Evolutionary conservation across 1,140 invertebrate genomes (phyloP).

Genomic region (Drosophila subobscura): DNA sequence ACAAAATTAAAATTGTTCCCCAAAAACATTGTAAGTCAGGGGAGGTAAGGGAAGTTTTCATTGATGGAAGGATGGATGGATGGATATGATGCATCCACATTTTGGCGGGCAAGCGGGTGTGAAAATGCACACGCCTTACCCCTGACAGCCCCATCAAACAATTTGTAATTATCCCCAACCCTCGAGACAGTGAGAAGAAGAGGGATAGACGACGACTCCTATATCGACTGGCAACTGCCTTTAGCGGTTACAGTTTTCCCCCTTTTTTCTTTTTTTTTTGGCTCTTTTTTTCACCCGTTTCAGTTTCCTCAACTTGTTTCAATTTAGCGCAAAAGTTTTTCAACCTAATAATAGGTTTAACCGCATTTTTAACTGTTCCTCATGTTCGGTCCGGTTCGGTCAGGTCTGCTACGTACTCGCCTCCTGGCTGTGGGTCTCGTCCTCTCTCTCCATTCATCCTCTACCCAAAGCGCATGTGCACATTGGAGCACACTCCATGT

Average conservation of each 20-base stretch:
- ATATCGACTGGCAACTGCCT: constrained; percentile 44
- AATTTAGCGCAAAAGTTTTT: constrained; percentile 73
- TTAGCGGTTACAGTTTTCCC: constrained; percentile 62
- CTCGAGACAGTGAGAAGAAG: constrained; percentile 29
- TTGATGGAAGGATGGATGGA: constrained; percentile 13
- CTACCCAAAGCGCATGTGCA: constrained; percentile 57
- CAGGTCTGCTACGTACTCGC: not conserved
- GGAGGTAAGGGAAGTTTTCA: constrained; percentile 37
- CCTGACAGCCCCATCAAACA: constrained; percentile 18
- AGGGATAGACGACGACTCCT: constrained; percentile 42
- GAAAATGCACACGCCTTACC: constrained; percentile 72
- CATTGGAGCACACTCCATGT: constrained; percentile 54
- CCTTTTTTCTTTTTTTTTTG: constrained; percentile 27
- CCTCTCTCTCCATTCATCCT: constrained; percentile 13
- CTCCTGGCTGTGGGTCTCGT: constrained; percentile 14
- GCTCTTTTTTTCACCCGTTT: constrained; percentile 19
- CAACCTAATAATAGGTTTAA: constrained; percentile 80
- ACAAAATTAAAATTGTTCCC: constrained; percentile 25
- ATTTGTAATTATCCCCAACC: constrained; percentile 61
- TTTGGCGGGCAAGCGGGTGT: constrained; percentile 70
- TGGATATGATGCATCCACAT: constrained; percentile 13
- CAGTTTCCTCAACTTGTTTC: constrained; percentile 60
- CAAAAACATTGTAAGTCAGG: constrained; percentile 14
- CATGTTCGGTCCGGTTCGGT: constrained; percentile 54
- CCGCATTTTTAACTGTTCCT: constrained; percentile 79